Evolutionary conservation across 2,797 vertebrate genomes (phyloP), one percentile per base, ranked within the genome.

Genomic region (Chaetodon trifasciatus): DNA sequence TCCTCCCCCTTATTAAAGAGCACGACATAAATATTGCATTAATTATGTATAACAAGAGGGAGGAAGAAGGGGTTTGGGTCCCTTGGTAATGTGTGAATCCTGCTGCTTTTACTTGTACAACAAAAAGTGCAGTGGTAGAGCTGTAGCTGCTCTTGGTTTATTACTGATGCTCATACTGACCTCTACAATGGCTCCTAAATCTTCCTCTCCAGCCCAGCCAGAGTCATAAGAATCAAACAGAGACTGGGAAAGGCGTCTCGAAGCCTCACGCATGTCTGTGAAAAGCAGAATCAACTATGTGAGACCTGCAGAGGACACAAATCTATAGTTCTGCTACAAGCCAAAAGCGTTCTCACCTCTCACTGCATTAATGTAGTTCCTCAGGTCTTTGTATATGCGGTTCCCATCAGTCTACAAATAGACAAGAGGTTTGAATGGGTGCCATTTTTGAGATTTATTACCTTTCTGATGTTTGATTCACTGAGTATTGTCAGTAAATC

Each of bases 201-300:
- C 97, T 47, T 95, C 95, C 35, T 95, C 95, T 17, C 96, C 97
- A 0, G 93, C 95, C 98, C 98, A 99, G 3, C 96, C 95, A 0
- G 69, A 39, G 74, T 95, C 97, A 89, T 99, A 99, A 44, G 96
- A 94, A 49, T 98, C 97, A 82, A 95, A 97, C 84, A 99, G 91
- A 0, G 98, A 98, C 86, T 98, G 97, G 2, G 96, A 96, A n/a
- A 99, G 94, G 60, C 92, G 96, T 84, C 96, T 95, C 0, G 98
- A 98, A 63, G 97, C 97, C 79, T 98, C 97, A 40, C 96, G 97
- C 97, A 99, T 98, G 83, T 96, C 98, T 99, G 89, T 74, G 52
- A 74, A 47, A 79, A 66, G 17, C 49, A 76, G 5, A 76, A 37
- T 2, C 0, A 0, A 42, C 40, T 42, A 7, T 46, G 0, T 83